Evolutionary conservation across 2,113 vertebrate species (phyloP).

Genomic region (Hippocampus abdominalis): DNA sequence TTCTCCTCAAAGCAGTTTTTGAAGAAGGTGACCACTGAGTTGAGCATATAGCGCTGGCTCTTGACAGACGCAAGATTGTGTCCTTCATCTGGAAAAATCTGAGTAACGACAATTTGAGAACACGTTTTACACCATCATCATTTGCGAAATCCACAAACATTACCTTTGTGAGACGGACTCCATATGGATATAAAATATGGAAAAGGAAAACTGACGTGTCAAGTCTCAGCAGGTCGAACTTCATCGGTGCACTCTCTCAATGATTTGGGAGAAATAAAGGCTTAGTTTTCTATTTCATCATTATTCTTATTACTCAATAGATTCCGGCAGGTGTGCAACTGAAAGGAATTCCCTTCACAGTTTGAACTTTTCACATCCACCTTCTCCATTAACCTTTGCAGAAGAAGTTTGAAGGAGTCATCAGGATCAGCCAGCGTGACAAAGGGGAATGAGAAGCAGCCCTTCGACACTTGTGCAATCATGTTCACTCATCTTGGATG

Average conservation of each 20-base stretch:
- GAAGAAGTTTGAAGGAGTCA: not conserved
- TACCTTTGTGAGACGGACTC: too few relatives aligned
- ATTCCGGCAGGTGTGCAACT: not conserved
- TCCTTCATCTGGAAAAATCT: constrained; percentile 76
- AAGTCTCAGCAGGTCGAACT: too few relatives aligned
- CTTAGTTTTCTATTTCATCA: too few relatives aligned
- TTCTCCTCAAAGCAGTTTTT: constrained; percentile 60
- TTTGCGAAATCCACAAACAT: too few relatives aligned
- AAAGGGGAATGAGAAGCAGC: not conserved
- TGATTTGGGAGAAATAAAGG: too few relatives aligned
- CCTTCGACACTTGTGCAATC: not conserved
- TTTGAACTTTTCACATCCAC: not conserved
- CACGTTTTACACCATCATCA: too few relatives aligned
- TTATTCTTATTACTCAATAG: not conserved
- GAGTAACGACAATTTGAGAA: constrained; percentile 2
- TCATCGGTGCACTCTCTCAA: too few relatives aligned
- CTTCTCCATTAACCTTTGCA: not conserved
- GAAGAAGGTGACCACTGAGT: constrained; percentile 66
- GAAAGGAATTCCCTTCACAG: too few relatives aligned
- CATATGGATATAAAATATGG: too few relatives aligned
- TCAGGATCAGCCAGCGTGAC: not conserved
- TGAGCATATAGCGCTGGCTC: constrained; percentile 60
- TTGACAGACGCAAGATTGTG: constrained; percentile 48
- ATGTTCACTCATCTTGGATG: not conserved
- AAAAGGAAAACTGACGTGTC: too few relatives aligned